Conservation (phyloP, 2,888 invertebrate species). For the Drosophila koepferae region DNA sequence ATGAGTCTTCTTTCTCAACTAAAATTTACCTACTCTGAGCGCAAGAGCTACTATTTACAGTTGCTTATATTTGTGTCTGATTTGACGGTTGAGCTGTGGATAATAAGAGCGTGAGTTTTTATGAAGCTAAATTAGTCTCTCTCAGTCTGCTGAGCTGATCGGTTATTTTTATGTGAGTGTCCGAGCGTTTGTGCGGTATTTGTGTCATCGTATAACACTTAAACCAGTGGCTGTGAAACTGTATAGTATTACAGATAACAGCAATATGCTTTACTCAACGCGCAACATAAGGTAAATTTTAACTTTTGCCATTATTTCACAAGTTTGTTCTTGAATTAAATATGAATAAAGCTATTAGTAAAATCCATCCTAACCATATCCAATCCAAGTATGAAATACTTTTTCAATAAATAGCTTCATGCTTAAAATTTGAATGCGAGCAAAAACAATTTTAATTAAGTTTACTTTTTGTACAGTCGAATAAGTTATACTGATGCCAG, state of each 20-base stretch:
- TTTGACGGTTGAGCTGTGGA: neutral
- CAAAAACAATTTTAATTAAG: slow-evolving; percentile 38
- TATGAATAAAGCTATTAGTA: neutral
- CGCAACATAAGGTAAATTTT: neutral
- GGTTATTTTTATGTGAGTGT: neutral
- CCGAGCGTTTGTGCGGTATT: neutral
- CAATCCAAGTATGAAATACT: neutral
- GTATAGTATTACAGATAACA: neutral
- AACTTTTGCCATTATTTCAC: neutral
- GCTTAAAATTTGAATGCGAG: neutral
- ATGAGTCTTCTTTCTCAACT: neutral
- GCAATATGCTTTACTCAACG: neutral
- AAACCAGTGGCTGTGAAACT: neutral
- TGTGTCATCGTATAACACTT: neutral
- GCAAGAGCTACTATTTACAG: neutral
- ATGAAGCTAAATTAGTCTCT: neutral
- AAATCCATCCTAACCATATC: neutral
- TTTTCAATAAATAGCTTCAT: slow-evolving; percentile 4
- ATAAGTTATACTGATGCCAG: slow-evolving; percentile 7
- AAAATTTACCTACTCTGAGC: neutral
- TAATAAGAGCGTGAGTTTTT: neutral
- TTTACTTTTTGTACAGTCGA: slow-evolving; percentile 9
- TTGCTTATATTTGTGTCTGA: neutral
- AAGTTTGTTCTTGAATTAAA: neutral
- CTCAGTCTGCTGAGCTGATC: neutral